These are phyloP conservation scores for Calliopsis andreniformis DNA, from an alignment of 1,140 invertebrate species.

Conservation along the genomic window DNA sequence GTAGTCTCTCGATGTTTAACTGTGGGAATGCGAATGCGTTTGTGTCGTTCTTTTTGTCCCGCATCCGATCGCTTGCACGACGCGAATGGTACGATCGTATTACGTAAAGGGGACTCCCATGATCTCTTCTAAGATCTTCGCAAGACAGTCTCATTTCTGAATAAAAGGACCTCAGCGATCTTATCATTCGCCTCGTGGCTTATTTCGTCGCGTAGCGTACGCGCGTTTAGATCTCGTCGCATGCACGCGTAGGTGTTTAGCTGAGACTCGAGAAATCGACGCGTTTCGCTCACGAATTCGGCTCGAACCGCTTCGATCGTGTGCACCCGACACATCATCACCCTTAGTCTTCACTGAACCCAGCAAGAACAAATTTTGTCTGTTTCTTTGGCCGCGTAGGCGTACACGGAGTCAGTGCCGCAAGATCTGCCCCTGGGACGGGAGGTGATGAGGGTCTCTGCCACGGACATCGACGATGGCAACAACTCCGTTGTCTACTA, in stretches of 20 bases:
- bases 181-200: constrained; percentile 8
- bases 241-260: constrained; percentile 20
- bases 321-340: neutral
- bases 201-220: neutral
- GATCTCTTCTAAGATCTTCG: too few relatives aligned
- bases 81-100: neutral
- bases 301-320: neutral
- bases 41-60: neutral
- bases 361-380: neutral
- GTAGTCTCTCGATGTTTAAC: constrained; percentile 28
- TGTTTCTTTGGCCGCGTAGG: constrained; percentile 79
- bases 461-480: constrained; percentile 93
- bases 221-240: neutral
- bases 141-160: too few relatives aligned
- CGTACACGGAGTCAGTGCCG: constrained; percentile 88
- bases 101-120: too few relatives aligned
- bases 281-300: too few relatives aligned
- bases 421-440: constrained; percentile 86
- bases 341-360: neutral
- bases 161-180: neutral
- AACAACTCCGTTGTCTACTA: constrained; percentile 90
- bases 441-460: constrained; percentile 93
- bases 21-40: constrained; percentile 33
- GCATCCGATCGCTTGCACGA: neutral
- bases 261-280: too few relatives aligned